Evolutionary conservation across 2,888 invertebrate genomes (phyloP), one percentile per base, ranked within the genome.

Genomic region (Drosophila phalerata): DNA sequence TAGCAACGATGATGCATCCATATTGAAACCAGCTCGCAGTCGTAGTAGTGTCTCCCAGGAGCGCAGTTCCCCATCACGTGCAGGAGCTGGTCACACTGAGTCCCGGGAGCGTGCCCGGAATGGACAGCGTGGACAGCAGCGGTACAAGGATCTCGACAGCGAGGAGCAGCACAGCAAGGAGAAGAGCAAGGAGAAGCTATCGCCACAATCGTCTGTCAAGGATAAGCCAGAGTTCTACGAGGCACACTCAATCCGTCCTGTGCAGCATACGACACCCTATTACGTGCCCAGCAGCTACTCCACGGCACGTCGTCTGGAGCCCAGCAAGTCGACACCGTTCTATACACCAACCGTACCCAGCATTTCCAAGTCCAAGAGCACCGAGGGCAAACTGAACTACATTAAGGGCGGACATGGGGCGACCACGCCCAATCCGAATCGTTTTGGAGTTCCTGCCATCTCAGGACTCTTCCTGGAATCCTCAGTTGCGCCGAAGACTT

Each of bases 331-430:
- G 3, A 92, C 93, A 0, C 92, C 93, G 1, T 93, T 89, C 73
- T 93, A 93, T 56, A 93, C 93, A 3, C 93, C 93, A 22, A 93
- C 93, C 0, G 90, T 93, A 30, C 92, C 92, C 10, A 87, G 91
- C 2, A 72, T 92, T 1, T 42, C 69, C 5, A 91, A 89, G 52
- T 69, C 81, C 3, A 91, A 90, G 55, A 71, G 77, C 34, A 90
- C 89, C 0, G 91, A 92, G 17, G 85, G 89, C 0, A 91, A 88
- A 57, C 73, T 74, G 0, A 85, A 82, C 51, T 89, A 88, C 34
- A 73, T 89, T 4, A 90, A 91, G 48, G 81, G 87, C 3, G 73
- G 58, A 0, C 81, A 84, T 28, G 64, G 66, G 30, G 83, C 64
- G 0, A 89, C 91, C 4, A 90, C 91, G 25, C 86, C 91, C 1